These are phyloP conservation scores for Equus quagga DNA, from an alignment of 2,113 vertebrate species.

Conservation along the genomic window DNA sequence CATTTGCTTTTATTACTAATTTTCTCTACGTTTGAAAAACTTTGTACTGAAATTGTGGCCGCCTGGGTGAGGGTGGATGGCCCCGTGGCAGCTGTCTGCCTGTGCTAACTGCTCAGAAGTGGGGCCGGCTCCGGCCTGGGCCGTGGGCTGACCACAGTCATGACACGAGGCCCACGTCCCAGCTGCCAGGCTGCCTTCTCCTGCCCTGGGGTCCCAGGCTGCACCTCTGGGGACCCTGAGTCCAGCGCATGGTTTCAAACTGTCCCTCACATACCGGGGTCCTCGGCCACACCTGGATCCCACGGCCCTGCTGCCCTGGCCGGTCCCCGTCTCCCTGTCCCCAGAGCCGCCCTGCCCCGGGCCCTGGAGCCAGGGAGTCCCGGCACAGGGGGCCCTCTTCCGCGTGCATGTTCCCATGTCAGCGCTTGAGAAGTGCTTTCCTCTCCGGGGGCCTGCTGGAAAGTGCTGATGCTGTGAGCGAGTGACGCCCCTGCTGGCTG, in stretches of 20 bases:
- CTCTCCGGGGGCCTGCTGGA: constrained; percentile 68
- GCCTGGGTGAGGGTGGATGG: neutral
- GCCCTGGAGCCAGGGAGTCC: constrained; percentile 71
- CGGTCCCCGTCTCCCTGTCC: neutral
- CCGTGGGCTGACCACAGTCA: neutral
- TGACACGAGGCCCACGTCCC: rapidly evolving
- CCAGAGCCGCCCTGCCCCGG: constrained; percentile 73
- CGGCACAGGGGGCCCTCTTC: constrained; percentile 76
- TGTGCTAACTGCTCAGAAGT: rapidly evolving
- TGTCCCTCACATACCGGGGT: neutral
- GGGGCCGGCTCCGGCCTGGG: neutral
- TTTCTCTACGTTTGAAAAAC: neutral
- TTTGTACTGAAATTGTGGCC: too few relatives aligned
- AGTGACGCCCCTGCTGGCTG: neutral
- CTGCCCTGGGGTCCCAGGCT: neutral
- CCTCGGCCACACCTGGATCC: constrained; percentile 64
- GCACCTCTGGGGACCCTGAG: neutral
- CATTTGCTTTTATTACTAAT: neutral
- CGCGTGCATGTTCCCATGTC: constrained; percentile 85
- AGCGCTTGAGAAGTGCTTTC: constrained; percentile 84
- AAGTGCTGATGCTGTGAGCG: constrained; percentile 69
- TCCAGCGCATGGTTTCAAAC: neutral
- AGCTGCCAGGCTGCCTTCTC: rapidly evolving
- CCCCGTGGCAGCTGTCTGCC: rapidly evolving
- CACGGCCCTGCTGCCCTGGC: constrained; percentile 53